A percentile compares a stretch with the other conserved stretches of the same genome.
phyloP scores from a whole-genome alignment of 2,888 invertebrate species.

The Melanostoma mellinum region DNA sequence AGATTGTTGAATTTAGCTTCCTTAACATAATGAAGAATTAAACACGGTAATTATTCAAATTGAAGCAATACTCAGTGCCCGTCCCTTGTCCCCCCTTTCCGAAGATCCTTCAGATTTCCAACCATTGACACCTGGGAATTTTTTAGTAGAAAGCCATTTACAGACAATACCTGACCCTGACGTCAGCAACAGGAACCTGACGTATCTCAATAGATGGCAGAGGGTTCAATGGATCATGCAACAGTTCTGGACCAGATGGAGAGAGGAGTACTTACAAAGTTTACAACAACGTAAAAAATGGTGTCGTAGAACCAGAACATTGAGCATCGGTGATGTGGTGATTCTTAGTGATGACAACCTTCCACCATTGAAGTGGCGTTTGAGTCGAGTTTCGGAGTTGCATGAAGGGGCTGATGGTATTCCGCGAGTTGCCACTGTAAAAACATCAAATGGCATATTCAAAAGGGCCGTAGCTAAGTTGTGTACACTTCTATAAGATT shows the following conservation, averaged over 20 bases:
- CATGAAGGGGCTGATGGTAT: background rate
- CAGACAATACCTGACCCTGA: conserved; percentile 12
- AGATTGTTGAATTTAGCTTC: conserved; percentile 2
- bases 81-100: conserved; percentile 22
- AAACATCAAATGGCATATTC: background rate
- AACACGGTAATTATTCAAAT: conserved; percentile 14
- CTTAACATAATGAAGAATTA: conserved; percentile 16
- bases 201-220: conserved; percentile 28
- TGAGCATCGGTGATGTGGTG: conserved; percentile 7
- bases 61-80: conserved; percentile 20
- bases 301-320: background rate
- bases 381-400: background rate
- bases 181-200: conserved; percentile 4
- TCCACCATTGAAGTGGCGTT: too few relatives aligned
- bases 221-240: conserved; percentile 27
- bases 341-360: too few relatives aligned
- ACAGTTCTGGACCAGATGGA: conserved; percentile 26
- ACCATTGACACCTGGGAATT: conserved; percentile 43
- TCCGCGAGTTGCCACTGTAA: background rate
- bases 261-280: conserved; percentile 19
- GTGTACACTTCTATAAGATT: conserved; percentile 1
- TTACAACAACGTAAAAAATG: conserved; percentile 24
- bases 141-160: conserved; percentile 28
- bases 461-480: background rate
- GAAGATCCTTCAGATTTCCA: conserved; percentile 29